Evolutionary conservation across 2,888 invertebrate genomes (phyloP).

Genomic region (Adelphocoris suturalis): DNA sequence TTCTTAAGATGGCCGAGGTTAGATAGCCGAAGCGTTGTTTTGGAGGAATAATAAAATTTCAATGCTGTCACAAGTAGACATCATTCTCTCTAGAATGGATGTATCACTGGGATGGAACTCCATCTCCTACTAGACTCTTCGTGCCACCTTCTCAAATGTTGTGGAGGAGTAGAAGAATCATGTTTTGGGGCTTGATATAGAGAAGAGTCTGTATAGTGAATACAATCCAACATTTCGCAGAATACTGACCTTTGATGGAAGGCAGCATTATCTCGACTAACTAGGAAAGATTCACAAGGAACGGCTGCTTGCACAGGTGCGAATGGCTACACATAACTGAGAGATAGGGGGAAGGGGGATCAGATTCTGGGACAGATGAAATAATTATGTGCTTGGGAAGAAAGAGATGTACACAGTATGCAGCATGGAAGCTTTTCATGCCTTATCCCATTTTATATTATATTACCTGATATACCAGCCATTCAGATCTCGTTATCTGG

Average conservation of each 20-base stretch:
- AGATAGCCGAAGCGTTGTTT: too few relatives aligned
- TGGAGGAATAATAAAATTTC: too few relatives aligned
- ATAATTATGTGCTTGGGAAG: not conserved
- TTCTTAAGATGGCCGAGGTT: too few relatives aligned
- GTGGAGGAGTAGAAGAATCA: not conserved
- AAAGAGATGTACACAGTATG: not conserved
- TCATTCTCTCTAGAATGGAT: too few relatives aligned
- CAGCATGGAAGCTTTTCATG: not conserved
- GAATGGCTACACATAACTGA: not conserved
- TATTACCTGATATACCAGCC: not conserved
- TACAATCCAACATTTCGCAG: not conserved
- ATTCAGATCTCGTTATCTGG: not conserved
- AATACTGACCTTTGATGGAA: not conserved
- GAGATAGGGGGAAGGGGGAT: not conserved
- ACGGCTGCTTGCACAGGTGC: not conserved
- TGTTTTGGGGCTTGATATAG: too few relatives aligned
- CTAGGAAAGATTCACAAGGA: not conserved
- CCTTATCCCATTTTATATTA: not conserved
- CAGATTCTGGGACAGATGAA: not conserved
- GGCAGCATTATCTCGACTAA: too few relatives aligned
- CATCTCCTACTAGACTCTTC: not conserved
- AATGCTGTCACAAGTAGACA: too few relatives aligned
- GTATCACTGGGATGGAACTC: not conserved
- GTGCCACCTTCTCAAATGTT: not conserved
- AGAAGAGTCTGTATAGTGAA: not conserved